These are phyloP conservation scores for Tupaia tana DNA, from an alignment of 2,113 vertebrate species.

Conservation along the genomic window DNA sequence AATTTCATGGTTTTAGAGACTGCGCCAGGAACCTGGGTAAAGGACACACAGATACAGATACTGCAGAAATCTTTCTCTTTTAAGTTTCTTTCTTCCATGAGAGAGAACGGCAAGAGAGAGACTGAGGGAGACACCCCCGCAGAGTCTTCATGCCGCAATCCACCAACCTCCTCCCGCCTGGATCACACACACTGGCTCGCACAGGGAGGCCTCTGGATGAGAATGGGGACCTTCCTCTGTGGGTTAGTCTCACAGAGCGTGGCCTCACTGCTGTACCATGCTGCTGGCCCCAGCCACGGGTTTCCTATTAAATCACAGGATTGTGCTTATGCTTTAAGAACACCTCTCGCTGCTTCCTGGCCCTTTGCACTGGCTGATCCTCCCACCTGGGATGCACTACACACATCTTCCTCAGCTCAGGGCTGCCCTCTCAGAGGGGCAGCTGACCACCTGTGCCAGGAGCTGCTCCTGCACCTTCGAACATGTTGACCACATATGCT, in stretches of 20 bases:
- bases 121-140: no score
- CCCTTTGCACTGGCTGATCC: not conserved
- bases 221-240: no score
- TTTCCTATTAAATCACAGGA: not conserved
- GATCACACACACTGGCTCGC: no score
- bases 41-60: not conserved
- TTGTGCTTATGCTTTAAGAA: not conserved
- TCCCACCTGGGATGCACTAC: not conserved
- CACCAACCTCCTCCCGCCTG: no score
- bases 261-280: no score
- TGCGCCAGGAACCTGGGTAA: not conserved
- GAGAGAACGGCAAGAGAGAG: no score
- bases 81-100: no score
- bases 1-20: not conserved
- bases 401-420: not conserved
- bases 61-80: no score
- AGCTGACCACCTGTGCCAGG: not conserved
- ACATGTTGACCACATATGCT: fast-evolving
- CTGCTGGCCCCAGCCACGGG: no score
- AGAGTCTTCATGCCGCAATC: no score
- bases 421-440: not conserved
- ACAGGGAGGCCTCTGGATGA: no score
- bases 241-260: no score
- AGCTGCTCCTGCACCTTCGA: not conserved
- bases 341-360: fast-evolving